A percentile compares a stretch with the other conserved stretches of the same genome.
Evolutionary conservation across 1,140 invertebrate genomes (phyloP).

Genomic region (Lepidurus packardi): DNA sequence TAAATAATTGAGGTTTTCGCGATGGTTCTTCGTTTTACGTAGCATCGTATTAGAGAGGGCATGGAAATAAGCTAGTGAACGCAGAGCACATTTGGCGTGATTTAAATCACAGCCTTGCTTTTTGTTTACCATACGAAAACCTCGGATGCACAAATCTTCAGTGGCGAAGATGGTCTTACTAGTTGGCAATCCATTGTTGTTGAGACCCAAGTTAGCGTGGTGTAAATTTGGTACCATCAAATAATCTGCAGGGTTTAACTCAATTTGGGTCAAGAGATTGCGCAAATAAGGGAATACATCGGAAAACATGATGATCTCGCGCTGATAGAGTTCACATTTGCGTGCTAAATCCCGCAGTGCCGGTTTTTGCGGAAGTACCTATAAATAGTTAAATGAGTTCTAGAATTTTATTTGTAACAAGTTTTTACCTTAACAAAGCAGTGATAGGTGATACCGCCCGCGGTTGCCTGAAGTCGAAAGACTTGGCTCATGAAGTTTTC

Average conservation of each 20-base stretch:
- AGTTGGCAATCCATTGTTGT: neutral
- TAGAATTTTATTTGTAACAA: neutral
- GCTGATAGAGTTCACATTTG: conserved; percentile 25
- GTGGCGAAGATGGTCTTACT: conserved; percentile 25
- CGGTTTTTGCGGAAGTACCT: conserved; percentile 32
- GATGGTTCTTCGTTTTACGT: conserved; percentile 13
- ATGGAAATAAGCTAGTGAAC: conserved; percentile 32
- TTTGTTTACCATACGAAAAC: conserved; percentile 32
- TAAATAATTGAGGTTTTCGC: neutral
- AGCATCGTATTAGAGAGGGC: neutral
- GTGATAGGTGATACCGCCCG: neutral
- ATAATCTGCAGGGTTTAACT: neutral
- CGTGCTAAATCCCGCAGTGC: conserved; percentile 12
- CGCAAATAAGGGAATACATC: conserved; percentile 23
- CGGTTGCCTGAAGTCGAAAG: neutral
- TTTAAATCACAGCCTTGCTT: conserved; percentile 32
- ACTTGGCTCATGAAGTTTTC: conserved; percentile 1
- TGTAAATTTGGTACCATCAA: neutral
- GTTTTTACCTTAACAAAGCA: neutral
- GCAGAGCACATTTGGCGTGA: conserved; percentile 25
- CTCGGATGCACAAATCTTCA: conserved; percentile 24
- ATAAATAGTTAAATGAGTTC: neutral
- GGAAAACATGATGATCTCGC: conserved; percentile 27
- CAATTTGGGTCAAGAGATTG: conserved; percentile 11
- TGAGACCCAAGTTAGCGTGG: neutral